Evolutionary conservation across 2,797 vertebrate genomes (phyloP), one percentile per base, ranked within the genome.

Genomic region (Oryzias sinensis): DNA sequence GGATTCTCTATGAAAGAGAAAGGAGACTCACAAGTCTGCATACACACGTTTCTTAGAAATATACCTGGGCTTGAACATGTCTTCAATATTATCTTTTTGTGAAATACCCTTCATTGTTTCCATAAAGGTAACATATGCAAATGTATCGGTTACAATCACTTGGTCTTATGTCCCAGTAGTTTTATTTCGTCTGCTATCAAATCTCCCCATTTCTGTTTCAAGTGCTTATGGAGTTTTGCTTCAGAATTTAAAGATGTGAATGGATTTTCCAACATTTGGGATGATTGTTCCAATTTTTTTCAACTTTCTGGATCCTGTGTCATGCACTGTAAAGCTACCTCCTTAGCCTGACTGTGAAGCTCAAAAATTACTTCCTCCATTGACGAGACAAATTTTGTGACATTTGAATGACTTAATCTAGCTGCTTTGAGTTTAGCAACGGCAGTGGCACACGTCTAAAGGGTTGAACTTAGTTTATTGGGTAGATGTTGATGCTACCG

Each of bases 161-260:
- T 77, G 68, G 20, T 70, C 56, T 40, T 58, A 72, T 33, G 50
- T 58, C 6, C 65, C 60, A 46, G 70, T 71, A 15, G 20, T 58
- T 63, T 60, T 76, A 48, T 66, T 69, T 58, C 53, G 47, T 62
- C 53, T 58, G 2, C 57, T 65, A 25, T 62, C 59, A 11, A 69
- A 55, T 52, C 43, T 53, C 41, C 46, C 65, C 65, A 75, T 66
- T 79, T 77, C 11, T 76, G 5, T 54, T 0, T 43, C 1, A 74
- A 59, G 29, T 20, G 20, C 20, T 20, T 20, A 20, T 20, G 20
- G 20, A 20, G 20, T 20, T 20, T 20, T 47, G 59, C 16, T 60
- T 76, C 67, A 16, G 64, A 79, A 77, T 83, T 74, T 56, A 79
- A 59, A 43, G 47, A 2, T 52, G 54, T 65, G 27, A 79, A 74